These are phyloP conservation scores for Hippoglossus stenolepis DNA, from an alignment of 2,113 vertebrate genomes.

Conservation along the genomic window DNA sequence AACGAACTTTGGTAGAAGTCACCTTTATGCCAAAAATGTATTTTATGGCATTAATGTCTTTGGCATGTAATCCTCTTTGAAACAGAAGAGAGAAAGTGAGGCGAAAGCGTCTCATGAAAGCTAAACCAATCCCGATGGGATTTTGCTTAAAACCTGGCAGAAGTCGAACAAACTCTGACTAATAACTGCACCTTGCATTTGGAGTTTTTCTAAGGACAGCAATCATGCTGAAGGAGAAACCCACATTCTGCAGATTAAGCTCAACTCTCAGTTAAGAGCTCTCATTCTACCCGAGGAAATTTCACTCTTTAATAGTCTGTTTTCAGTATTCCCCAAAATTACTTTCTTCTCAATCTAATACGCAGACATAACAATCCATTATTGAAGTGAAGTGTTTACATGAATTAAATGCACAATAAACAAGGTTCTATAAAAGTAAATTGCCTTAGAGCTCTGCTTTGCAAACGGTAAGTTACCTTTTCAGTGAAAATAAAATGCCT, in stretches of 20 bases:
- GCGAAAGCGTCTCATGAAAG: conserved; percentile 58
- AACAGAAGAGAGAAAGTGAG: conserved; percentile 56
- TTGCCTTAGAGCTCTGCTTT: conserved; percentile 15
- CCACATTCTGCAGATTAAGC: conserved; percentile 45
- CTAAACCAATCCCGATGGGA: conserved; percentile 64
- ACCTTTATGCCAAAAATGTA: conserved; percentile 59
- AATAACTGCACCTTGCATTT: conserved; percentile 61
- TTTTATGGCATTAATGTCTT: conserved; percentile 65
- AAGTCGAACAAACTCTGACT: conserved; percentile 68
- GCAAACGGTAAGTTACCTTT: conserved; percentile 28
- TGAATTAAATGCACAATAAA: conserved; percentile 11
- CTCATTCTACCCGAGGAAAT: conserved; percentile 24
- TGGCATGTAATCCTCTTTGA: conserved; percentile 74
- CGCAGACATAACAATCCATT: conserved; percentile 5
- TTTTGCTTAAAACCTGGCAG: conserved; percentile 66
- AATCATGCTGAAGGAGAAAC: conserved; percentile 49
- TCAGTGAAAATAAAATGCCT: conserved; percentile 50
- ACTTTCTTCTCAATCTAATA: conserved; percentile 23
- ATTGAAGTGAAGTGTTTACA: not conserved
- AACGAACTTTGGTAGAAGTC: conserved; percentile 49
- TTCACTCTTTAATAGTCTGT: conserved; percentile 2
- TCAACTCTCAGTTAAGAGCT: conserved; percentile 33
- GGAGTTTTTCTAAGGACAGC: conserved; percentile 46
- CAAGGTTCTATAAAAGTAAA: not conserved
- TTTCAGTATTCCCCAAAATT: not conserved